Base-by-base conservation (phyloP, 1,140 invertebrate species). In the Cydia strobilella region DNA sequence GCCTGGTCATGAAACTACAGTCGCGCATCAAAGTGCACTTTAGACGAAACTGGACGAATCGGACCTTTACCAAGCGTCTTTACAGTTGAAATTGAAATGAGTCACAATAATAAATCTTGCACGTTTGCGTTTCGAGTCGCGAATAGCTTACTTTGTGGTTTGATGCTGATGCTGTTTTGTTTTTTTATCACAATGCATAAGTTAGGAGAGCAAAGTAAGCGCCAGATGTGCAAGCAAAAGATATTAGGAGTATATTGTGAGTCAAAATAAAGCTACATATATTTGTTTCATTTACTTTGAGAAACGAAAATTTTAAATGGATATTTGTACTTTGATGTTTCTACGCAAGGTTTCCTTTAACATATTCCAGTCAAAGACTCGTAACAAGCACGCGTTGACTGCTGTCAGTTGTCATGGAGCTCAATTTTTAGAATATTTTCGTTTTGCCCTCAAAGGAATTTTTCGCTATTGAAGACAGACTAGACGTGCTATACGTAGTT, bases 11-110 rank as follows among this genome's bases (percentile, higher is more conserved):
- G 65, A 69, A 18, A 63, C 25, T 25, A 69, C 65, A 35, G 31
- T 35, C 65, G 65, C 13, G 65, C 63, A 31, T 31, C 13, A 66
- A 69, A 69, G 65, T 69, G 65, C 65, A 69, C 65, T 69, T 69
- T 9, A 10, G 2, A 18, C n/a, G 13, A 42, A 69, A 69, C 15
- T 39, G 35, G 65, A 69, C 65, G 31, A 39, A 39, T 69, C 35
- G n/a, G 31, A 59, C 18, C 20, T 59, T 23, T 3, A 59, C 20
- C 2, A 23, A 9, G 0, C 7, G 18, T 3, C 1, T 59, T 23
- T 23, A 23, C 23, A 59, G 54, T 59, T 23, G 20, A 59, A 20
- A 23, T 59, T 59, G 1, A 20, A 59, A 59, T 59, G 54, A 59
- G 20, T 23, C 3, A 18, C 9, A 59, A 59, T 18, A 59, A 12